Conservation (phyloP, 1,140 invertebrate species). For the Marisa cornuarietis region DNA sequence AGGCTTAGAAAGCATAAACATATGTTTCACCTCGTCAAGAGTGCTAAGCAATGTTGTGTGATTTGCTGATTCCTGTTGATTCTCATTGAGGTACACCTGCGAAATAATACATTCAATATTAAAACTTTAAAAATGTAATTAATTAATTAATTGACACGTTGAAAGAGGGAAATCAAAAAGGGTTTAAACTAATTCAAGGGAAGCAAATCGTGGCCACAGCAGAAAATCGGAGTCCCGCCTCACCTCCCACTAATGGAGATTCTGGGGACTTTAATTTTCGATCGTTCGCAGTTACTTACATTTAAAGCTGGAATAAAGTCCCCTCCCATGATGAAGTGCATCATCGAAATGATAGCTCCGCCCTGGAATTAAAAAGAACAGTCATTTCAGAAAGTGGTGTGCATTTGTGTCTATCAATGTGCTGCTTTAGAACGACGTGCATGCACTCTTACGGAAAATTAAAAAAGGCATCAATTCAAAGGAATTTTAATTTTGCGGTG, state of each 20-base stretch:
- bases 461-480: too few relatives aligned
- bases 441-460: not conserved
- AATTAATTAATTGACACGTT: too few relatives aligned
- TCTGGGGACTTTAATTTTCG: too few relatives aligned
- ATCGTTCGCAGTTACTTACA: conserved; percentile 2
- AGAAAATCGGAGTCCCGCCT: too few relatives aligned
- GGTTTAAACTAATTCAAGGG: too few relatives aligned
- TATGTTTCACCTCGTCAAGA: conserved; percentile 78
- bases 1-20: too few relatives aligned
- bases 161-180: too few relatives aligned
- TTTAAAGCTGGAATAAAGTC: conserved; percentile 17
- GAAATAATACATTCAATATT: not conserved
- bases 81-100: conserved; percentile 74
- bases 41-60: conserved; percentile 87
- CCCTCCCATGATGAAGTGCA: conserved; percentile 24
- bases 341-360: conserved; percentile 18
- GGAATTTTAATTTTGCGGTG: too few relatives aligned
- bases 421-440: not conserved
- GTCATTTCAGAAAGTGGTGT: not conserved
- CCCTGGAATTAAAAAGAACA: conserved; percentile 44
- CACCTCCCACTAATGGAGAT: too few relatives aligned
- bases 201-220: too few relatives aligned
- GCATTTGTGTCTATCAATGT: not conserved
- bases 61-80: conserved; percentile 80
- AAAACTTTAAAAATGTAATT: not conserved